These are phyloP conservation scores for Atlantisia rogersi DNA, from an alignment of 2,113 vertebrate genomes.

Conservation along the genomic window DNA sequence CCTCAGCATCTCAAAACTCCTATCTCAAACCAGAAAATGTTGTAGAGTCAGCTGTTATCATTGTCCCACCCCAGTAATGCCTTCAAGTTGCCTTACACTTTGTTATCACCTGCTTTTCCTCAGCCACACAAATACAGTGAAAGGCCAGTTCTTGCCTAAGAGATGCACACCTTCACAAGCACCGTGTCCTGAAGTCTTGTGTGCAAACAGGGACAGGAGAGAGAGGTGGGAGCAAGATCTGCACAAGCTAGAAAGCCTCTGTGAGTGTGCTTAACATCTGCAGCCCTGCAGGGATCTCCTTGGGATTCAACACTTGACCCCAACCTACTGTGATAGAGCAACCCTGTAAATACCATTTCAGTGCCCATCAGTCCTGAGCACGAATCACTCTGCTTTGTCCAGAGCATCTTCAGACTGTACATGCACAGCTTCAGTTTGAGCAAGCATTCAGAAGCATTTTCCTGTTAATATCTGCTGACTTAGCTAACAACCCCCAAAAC, in stretches of 20 bases:
- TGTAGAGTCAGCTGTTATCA: background rate
- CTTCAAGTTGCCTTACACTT: background rate
- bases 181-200: rapidly evolving
- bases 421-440: rapidly evolving
- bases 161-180: background rate
- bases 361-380: rapidly evolving
- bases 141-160: background rate
- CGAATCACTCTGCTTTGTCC: background rate
- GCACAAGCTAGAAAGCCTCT: background rate
- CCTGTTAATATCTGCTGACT: background rate
- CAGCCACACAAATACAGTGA: background rate
- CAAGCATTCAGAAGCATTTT: background rate
- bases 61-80: background rate
- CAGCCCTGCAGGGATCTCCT: background rate
- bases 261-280: background rate
- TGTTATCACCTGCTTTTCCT: background rate
- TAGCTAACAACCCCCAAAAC: background rate
- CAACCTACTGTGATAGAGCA: background rate
- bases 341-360: background rate
- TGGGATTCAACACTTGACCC: background rate
- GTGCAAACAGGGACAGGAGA: rapidly evolving
- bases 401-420: background rate
- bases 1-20: background rate
- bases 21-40: background rate
- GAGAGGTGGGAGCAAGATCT: background rate